Evolutionary conservation across 1,140 invertebrate species (phyloP), one percentile per base, ranked within the genome.

Genomic region (Macrobrachium nipponense): DNA sequence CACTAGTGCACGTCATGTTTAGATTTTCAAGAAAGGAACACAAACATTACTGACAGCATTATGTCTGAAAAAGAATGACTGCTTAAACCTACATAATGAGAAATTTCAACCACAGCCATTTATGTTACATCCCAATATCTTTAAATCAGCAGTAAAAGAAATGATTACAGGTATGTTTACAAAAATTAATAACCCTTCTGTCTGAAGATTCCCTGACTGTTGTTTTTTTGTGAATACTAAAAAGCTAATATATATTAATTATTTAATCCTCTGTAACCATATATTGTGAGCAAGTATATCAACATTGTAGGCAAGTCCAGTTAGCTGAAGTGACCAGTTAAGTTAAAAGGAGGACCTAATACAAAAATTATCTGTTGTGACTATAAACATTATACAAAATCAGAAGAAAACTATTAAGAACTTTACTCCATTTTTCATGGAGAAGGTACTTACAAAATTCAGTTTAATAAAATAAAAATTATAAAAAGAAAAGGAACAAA

Each of bases 211-310:
- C 83, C 76, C 76, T 80, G 83, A 86, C 70, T 70, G 68, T 77
- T 86, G 76, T 64, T 64, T 73, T 80, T 68, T 66, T 51, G 73
- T 86, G 80, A 58, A 77, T 79, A 59, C 72, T 86, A 79, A 62
- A 79, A 79, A 76, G 73, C 44, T 79, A n/a, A 62, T 86, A 68
- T 66, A 78, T 79, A 86, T 79, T 79, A 62, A 61, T 62, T 60
- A 62, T 73, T 76, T 86, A 70, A 43, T 51, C 78, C 68, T 79
- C 75, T 85, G 79, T 61, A 86, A 70, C 64, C 83, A 73, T 80
- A 86, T 78, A 84, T 78, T 84, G 82, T 84, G 82, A 86, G 83
- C 83, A 86, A 86, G 77, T 79, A 80, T 86, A 70, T 80, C 76
- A 86, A 76, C 83, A 79, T 86, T 86, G 83, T 86, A 86, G 77